These are phyloP conservation scores for Hanleya hanleyi DNA, from an alignment of 2,888 invertebrate species.

Conservation along the genomic window DNA sequence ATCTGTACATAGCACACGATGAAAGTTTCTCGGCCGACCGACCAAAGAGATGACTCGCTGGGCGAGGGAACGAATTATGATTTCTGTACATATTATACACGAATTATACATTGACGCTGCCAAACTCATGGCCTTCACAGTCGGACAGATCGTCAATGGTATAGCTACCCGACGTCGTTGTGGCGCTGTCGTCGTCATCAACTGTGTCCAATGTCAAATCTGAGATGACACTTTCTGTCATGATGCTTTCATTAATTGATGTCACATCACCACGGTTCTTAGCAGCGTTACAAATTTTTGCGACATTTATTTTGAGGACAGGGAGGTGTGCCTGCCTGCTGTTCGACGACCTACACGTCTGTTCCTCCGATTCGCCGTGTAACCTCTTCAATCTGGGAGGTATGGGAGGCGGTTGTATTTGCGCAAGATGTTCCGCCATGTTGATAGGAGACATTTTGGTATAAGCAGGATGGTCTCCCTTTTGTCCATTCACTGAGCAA, in stretches of 20 bases:
- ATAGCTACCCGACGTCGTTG: slow-evolving; percentile 64
- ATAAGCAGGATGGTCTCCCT: background rate
- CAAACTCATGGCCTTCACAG: too few species aligned
- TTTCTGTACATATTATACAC: too few species aligned
- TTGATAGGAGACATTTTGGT: background rate
- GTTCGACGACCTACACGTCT: background rate
- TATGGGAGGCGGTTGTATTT: background rate
- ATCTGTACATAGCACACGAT: too few species aligned
- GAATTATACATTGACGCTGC: too few species aligned
- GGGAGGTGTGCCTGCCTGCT: background rate
- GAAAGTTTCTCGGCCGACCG: too few species aligned
- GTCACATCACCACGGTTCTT: too few species aligned
- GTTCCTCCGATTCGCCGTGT: background rate
- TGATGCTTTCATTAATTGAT: background rate
- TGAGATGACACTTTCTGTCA: background rate
- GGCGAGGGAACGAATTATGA: too few species aligned
- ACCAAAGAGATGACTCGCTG: too few species aligned
- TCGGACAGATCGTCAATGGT: slow-evolving; percentile 46
- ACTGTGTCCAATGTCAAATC: background rate
- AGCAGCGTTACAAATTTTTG: background rate
- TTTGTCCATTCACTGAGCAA: background rate
- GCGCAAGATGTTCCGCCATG: background rate
- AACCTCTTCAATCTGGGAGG: background rate
- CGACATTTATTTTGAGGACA: background rate
- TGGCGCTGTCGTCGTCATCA: slow-evolving; percentile 57